These are phyloP conservation scores for Lumbricus terrestris DNA, from an alignment of 2,888 invertebrate genomes.

Conservation along the genomic window DNA sequence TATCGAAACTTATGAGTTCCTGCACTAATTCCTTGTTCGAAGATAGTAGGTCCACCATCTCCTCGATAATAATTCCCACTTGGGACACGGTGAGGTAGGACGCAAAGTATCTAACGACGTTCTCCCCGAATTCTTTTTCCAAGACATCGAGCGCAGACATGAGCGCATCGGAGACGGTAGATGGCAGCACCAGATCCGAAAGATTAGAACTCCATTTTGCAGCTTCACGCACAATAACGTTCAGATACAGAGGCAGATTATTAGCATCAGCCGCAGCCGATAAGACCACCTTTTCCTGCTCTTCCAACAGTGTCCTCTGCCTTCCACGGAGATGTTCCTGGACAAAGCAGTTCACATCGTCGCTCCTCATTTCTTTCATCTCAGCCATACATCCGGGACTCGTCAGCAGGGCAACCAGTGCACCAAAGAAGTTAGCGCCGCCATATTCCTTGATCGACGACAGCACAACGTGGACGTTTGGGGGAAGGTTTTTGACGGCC, in stretches of 20 bases:
- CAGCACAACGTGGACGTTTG: constrained; percentile 37
- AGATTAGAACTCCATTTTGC: constrained; percentile 16
- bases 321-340: not conserved
- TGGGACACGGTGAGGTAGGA: constrained; percentile 28
- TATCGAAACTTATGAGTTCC: constrained; percentile 15
- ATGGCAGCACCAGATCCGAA: not conserved
- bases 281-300: constrained; percentile 19
- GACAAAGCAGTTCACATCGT: constrained; percentile 23
- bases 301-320: constrained; percentile 25
- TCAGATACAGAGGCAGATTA: constrained; percentile 27
- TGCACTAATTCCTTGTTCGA: constrained; percentile 30
- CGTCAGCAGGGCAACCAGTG: constrained; percentile 28
- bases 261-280: not conserved
- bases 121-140: constrained; percentile 28
- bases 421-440: constrained; percentile 28
- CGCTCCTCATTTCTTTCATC: constrained; percentile 12
- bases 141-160: constrained; percentile 16
- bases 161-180: not conserved
- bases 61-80: constrained; percentile 34
- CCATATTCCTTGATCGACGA: constrained; percentile 27
- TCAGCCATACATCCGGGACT: constrained; percentile 10
- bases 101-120: constrained; percentile 20
- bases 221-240: constrained; percentile 17
- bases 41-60: constrained; percentile 32
- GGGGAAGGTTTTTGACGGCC: constrained; percentile 35